Base-by-base conservation (phyloP, 2,888 invertebrate species). In the Leptura quadrifasciata region DNA sequence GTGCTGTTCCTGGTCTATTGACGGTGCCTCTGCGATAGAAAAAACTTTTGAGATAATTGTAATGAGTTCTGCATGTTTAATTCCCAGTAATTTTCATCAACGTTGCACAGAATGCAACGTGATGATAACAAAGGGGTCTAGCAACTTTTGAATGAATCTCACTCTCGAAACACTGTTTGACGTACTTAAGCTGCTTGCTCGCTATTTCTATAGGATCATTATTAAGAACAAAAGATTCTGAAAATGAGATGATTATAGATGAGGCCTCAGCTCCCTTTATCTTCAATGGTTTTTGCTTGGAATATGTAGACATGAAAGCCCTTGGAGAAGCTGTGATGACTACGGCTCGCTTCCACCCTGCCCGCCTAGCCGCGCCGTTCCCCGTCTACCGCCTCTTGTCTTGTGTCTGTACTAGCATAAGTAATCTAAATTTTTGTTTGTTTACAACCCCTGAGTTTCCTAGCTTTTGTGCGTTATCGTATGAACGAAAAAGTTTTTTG, bases 231-330 rank as follows among this genome's bases (percentile, higher is more conserved):
- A 89, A 89, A 88, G 89, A 87, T 87, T 87, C 84, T 84, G 86
- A 87, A 88, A 89, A 89, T 87, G 88, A 88, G 88, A 88, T 88
- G 88, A 88, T 88, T 88, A 88, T 87, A 85, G 88, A 88, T 87
- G 88, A 86, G 86, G 87, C 85, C 78, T 78, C 74, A 64, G 77
- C 68, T 72, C 77, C 77, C 76, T 76, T 79, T 77, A 77, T 77
- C 77, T 77, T 75, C 77, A 74, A 77, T 73, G 79, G 77, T 76
- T 79, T 77, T 79, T 77, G 77, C 79, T 65, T 52, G 72, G 76
- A 76, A 75, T 74, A 72, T 79, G 76, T 76, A 73, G 72, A 79
- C 75, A 74, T 79, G 76, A 79, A 79, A 79, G 77, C 74, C 74
- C 70, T 75, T 78, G 71, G 52, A 71, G 69, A 15, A 70, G 70